Percentiles rank a stretch among this genome's conserved stretches.
phyloP scores from a whole-genome alignment of 2,113 vertebrate species.

The Grantiella picta region DNA sequence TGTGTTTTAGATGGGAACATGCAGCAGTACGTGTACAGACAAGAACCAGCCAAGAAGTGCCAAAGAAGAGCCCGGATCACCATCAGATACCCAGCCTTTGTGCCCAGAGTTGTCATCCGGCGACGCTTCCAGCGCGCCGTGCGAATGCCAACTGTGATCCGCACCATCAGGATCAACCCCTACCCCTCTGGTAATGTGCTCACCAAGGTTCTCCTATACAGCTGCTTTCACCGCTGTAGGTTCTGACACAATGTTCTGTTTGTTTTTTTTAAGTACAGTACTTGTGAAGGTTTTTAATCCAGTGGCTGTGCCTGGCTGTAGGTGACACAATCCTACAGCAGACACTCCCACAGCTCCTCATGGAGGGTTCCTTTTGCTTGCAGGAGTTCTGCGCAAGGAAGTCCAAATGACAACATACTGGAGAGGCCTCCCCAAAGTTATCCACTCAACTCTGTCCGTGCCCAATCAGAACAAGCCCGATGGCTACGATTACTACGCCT shows the following conservation, averaged over 20 bases:
- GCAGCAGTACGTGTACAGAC: constrained; percentile 89
- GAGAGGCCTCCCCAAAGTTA: constrained; percentile 81
- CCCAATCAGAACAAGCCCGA: constrained; percentile 77
- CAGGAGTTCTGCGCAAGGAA: constrained; percentile 74
- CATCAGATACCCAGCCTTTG: constrained; percentile 48
- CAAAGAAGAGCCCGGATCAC: constrained; percentile 51
- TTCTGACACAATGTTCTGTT: not conserved
- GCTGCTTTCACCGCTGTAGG: not conserved
- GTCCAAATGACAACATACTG: constrained; percentile 75
- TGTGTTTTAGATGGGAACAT: constrained; percentile 78
- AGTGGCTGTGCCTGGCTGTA: not conserved
- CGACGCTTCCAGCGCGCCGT: constrained; percentile 64
- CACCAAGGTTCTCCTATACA: not conserved
- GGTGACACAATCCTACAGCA: not conserved
- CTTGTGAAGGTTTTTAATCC: not conserved
- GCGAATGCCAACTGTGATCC: not conserved
- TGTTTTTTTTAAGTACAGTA: not conserved
- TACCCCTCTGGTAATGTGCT: not conserved
- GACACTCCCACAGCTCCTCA: not conserved
- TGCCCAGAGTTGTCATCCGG: constrained; percentile 47
- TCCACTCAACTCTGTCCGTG: constrained; percentile 85
- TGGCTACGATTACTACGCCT: constrained; percentile 86
- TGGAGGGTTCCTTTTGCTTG: not conserved
- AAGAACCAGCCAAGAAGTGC: constrained; percentile 76
- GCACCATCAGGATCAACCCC: constrained; percentile 55